A percentile compares a stretch with the other conserved stretches of the same genome.
phyloP scores from a whole-genome alignment of 2,888 invertebrate genomes.

The Periphyllus acericola region DNA sequence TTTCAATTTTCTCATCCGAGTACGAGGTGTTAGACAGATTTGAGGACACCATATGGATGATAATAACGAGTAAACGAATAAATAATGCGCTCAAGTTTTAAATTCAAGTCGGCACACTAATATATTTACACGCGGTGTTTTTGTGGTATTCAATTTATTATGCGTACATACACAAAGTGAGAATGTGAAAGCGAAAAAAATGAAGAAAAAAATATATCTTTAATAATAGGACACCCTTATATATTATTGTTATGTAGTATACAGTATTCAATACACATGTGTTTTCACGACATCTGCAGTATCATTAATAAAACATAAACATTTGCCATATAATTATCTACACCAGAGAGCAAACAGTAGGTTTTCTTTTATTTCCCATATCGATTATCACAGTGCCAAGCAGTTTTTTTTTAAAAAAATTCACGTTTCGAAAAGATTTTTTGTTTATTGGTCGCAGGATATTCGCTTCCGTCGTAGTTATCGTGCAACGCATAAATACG shows the following conservation, averaged over 20 bases:
- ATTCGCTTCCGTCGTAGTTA: conserved; percentile 24
- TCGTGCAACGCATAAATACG: background rate
- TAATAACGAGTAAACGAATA: no score
- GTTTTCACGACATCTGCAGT: conserved; percentile 7
- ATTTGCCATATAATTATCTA: background rate
- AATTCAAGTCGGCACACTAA: no score
- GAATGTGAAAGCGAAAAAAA: no score
- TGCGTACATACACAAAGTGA: no score
- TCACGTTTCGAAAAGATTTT: conserved; percentile 7
- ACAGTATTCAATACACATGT: conserved; percentile 9
- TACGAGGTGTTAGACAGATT: no score
- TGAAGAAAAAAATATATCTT: no score
- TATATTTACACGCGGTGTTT: no score
- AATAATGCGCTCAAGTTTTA: no score
- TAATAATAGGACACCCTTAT: background rate
- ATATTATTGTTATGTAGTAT: no score
- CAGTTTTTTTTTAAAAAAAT: background rate
- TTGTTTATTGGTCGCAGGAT: background rate
- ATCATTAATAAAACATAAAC: conserved; percentile 34
- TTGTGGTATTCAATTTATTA: no score
- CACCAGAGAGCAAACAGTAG: conserved; percentile 11
- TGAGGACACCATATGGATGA: no score
- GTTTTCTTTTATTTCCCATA: conserved; percentile 26
- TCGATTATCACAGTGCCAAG: background rate
- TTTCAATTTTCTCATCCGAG: no score